Base-by-base conservation (phyloP, 2,888 invertebrate species). In the Pammene aurita region DNA sequence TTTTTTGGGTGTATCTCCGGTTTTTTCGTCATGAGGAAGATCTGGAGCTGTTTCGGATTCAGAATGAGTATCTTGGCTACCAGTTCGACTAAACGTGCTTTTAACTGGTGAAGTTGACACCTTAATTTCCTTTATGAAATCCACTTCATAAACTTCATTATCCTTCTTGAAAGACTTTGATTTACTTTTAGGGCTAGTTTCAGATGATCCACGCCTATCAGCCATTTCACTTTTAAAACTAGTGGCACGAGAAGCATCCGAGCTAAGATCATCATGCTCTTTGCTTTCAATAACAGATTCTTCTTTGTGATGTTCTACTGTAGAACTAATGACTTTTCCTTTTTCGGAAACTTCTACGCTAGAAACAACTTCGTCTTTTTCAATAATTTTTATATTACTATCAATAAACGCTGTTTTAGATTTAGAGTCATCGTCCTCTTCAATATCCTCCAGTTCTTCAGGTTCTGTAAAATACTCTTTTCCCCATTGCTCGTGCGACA, bases 21-120 rank as follows among this genome's bases (percentile, higher is more conserved):
- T 83, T 76, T 82, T 91, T 13, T 88, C 88, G 75, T 92, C 90
- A 66, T 92, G 89, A 44, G 93, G 93, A 68, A 93, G 80, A 73
- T 93, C 93, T 26, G 93, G 93, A 14, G 92, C 93, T 50, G 86
- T 80, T 84, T 93, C 93, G 7, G 93, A 93, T 77, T 93, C 93
- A 1, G 93, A 93, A 73, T 93, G 93, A 18, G 93, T 93, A 72
- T 94, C 93, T 81, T 93, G 93, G 79, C 93, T 93, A 62, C 93
- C 93, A 62, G 93, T 93, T 63, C 92, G 85, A 77, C 93, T 93
- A 74, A 93, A 93, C 6, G 90, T 84, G 74, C 90, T 91, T 70
- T 92, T 92, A 4, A 93, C 84, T 9, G 92, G 93, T 38, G 93
- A 93, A 0, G 93, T 92, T 0, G 93, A 93, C 2, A 93, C 79